These are phyloP conservation scores for Stictonetta naevosa DNA, from an alignment of 2,113 vertebrate genomes.

Conservation along the genomic window DNA sequence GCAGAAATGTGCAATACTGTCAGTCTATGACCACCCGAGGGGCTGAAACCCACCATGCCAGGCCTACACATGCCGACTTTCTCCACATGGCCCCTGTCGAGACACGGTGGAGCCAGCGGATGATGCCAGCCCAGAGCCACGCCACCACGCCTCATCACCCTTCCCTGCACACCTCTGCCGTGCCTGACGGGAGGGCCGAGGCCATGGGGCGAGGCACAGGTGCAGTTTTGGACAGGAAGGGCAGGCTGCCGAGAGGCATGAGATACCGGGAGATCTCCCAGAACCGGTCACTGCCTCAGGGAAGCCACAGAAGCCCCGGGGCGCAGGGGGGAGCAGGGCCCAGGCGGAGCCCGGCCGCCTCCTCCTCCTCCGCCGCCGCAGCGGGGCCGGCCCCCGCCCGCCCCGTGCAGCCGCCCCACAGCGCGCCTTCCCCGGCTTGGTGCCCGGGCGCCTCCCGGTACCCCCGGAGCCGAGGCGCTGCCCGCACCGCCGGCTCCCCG, in stretches of 20 bases:
- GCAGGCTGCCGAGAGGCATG: too few relatives aligned
- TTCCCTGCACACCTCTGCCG: background rate
- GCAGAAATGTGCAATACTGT: fast-evolving
- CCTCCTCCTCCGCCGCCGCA: background rate
- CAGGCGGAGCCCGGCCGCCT: background rate
- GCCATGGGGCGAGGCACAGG: background rate
- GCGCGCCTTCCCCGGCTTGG: too few relatives aligned
- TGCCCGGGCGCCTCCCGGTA: background rate
- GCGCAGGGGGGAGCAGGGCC: background rate
- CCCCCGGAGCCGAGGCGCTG: background rate
- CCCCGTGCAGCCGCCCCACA: too few relatives aligned
- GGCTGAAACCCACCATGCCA: fast-evolving
- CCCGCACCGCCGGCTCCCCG: background rate
- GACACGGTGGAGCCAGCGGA: fast-evolving
- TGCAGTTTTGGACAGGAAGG: too few relatives aligned
- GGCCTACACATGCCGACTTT: fast-evolving
- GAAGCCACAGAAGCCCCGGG: background rate
- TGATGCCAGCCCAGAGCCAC: background rate
- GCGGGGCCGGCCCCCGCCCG: background rate
- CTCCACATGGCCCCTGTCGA: fast-evolving
- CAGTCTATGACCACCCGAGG: background rate
- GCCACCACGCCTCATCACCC: background rate
- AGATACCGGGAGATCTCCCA: background rate
- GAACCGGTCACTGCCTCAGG: background rate
- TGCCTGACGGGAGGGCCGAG: fast-evolving